Evolutionary conservation across 2,888 invertebrate species (phyloP).

Genomic region (Pollenia labialis): DNA sequence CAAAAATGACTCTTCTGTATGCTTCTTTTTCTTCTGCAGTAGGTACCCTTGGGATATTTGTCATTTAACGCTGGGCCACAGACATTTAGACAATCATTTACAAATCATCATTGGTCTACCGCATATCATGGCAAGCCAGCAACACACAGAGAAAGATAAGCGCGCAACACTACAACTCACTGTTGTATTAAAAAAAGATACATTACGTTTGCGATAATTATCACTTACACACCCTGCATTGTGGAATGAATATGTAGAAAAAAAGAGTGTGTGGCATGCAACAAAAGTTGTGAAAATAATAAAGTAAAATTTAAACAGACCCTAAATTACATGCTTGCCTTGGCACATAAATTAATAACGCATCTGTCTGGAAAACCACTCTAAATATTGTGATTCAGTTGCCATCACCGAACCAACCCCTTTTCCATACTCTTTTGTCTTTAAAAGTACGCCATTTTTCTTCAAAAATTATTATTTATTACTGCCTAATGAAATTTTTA

Average conservation of each 20-base stretch:
- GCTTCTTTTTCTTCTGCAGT: constrained; percentile 57
- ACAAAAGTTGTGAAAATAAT: constrained; percentile 44
- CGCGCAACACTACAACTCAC: not conserved
- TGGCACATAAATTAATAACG: constrained; percentile 82
- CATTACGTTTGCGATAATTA: constrained; percentile 42
- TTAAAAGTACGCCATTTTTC: constrained; percentile 56
- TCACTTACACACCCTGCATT: constrained; percentile 46
- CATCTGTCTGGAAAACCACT: constrained; percentile 78
- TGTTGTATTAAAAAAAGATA: constrained; percentile 62
- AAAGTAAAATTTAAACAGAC: constrained; percentile 60
- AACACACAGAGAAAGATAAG: not conserved
- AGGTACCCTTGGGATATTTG: constrained; percentile 51
- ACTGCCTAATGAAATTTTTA: constrained; percentile 23
- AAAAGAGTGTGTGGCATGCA: constrained; percentile 35
- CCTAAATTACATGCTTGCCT: constrained; percentile 82
- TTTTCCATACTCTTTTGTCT: not conserved
- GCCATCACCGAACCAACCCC: constrained; percentile 54
- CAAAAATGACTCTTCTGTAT: constrained; percentile 58
- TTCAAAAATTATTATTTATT: not conserved
- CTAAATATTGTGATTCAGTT: constrained; percentile 59
- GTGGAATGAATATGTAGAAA: not conserved
- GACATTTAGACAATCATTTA: constrained; percentile 60
- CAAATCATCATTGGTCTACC: constrained; percentile 74
- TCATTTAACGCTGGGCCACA: constrained; percentile 59
- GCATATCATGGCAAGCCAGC: constrained; percentile 60